phyloP scores from a whole-genome alignment of 2,113 vertebrate species.

The Petromus typicus region DNA sequence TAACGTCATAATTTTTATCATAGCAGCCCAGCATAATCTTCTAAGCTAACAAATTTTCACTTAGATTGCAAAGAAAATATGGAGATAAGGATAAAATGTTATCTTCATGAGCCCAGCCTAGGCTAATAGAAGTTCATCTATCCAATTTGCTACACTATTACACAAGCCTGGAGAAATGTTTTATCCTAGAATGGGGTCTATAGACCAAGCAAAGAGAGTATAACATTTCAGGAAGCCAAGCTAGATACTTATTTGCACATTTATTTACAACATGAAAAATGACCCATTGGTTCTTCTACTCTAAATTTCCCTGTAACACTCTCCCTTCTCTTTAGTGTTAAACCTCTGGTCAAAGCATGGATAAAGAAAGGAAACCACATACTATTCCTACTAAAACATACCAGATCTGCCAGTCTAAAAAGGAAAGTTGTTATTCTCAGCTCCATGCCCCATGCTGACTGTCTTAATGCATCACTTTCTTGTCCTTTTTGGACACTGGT shows the following conservation, averaged over 20 bases:
- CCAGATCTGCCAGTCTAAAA: constrained; percentile 25
- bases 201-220: neutral
- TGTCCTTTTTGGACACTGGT: constrained; percentile 41
- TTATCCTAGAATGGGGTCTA: neutral
- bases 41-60: neutral
- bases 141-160: neutral
- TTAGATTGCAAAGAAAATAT: neutral
- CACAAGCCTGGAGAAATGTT: neutral
- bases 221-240: neutral
- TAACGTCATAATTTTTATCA: constrained; percentile 7
- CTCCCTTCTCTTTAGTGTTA: neutral
- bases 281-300: neutral
- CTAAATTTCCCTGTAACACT: neutral
- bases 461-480: neutral
- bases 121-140: neutral
- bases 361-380: constrained; percentile 61
- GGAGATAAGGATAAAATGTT: neutral
- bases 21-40: neutral
- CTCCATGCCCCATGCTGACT: neutral
- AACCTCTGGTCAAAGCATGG: neutral
- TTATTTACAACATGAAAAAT: neutral
- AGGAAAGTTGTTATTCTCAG: constrained; percentile 59
- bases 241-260: neutral
- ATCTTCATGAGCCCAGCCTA: neutral
- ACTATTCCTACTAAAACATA: constrained; percentile 9